Conservation (phyloP, 2,888 invertebrate species). For the Eristalinus aeneus region DNA sequence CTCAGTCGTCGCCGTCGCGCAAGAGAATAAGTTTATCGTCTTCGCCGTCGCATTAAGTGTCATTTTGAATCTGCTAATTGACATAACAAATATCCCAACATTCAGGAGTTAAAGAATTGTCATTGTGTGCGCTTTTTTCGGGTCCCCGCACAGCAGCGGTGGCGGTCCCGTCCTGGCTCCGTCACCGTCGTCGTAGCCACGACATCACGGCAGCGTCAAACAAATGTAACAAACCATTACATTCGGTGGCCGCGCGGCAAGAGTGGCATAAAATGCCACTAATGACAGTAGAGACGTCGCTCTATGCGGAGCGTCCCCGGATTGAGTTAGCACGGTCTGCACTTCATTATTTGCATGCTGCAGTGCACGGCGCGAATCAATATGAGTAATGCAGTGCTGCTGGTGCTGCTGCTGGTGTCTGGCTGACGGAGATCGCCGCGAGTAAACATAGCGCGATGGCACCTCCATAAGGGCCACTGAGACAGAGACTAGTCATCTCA, state of each 20-base stretch:
- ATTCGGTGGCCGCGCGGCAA: conserved; percentile 31
- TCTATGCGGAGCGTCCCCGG: conserved; percentile 46
- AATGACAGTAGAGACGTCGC: conserved; percentile 60
- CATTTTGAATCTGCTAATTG: conserved; percentile 81
- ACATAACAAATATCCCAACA: conserved; percentile 77
- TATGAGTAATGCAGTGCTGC: conserved; percentile 71
- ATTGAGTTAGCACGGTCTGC: conserved; percentile 67
- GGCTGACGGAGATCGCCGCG: not conserved
- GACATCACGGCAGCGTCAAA: conserved; percentile 14
- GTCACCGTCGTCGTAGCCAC: not conserved
- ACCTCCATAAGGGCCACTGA: conserved; percentile 36
- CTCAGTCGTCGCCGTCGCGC: conserved; percentile 36
- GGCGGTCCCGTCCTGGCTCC: conserved; percentile 21
- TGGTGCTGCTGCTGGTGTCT: conserved; percentile 21
- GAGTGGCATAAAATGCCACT: conserved; percentile 69
- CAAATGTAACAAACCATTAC: conserved; percentile 61
- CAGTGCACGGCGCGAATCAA: conserved; percentile 64
- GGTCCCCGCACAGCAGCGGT: conserved; percentile 18
- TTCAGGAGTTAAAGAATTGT: conserved; percentile 70
- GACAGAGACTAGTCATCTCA: conserved; percentile 44
- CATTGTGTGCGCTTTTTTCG: conserved; percentile 68
- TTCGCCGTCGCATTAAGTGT: conserved; percentile 78
- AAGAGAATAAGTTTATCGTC: conserved; percentile 67
- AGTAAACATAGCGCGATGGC: conserved; percentile 47
- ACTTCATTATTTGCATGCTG: conserved; percentile 68